phyloP scores from a whole-genome alignment of 2,797 vertebrate species.

The Liparis tanakae region DNA sequence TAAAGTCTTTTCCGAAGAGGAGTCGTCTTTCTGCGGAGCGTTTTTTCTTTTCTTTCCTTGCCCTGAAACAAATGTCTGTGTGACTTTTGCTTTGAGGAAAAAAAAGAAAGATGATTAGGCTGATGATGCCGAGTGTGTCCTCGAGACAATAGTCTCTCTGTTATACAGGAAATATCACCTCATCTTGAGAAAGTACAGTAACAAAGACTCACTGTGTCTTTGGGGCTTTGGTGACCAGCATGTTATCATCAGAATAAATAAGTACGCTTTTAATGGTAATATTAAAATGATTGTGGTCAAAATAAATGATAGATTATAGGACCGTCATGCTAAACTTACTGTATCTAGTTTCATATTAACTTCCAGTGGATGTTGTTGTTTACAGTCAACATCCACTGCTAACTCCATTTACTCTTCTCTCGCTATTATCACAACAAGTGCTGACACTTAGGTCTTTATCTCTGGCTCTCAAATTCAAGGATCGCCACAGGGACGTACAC shows the following conservation, averaged over 20 bases:
- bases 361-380: neutral
- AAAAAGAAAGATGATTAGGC: neutral
- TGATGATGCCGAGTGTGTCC: neutral
- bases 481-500: neutral
- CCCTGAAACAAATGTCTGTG: slow-evolving; percentile 10
- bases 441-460: neutral
- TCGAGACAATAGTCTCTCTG: neutral
- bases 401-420: neutral
- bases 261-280: neutral
- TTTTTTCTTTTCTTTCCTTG: neutral
- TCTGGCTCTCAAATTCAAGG: neutral
- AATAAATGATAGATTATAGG: neutral
- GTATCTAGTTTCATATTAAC: neutral
- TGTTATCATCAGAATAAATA: neutral
- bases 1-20: slow-evolving; percentile 63
- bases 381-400: neutral
- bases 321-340: neutral
- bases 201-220: neutral
- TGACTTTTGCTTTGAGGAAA: neutral
- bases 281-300: neutral
- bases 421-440: neutral
- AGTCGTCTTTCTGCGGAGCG: slow-evolving; percentile 33
- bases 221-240: neutral
- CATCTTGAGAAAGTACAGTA: neutral
- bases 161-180: too few species aligned